Percentiles rank a stretch among this genome's conserved stretches.
Evolutionary conservation across 2,113 vertebrate species (phyloP).

Genomic region (Podarcis raffonei): DNA sequence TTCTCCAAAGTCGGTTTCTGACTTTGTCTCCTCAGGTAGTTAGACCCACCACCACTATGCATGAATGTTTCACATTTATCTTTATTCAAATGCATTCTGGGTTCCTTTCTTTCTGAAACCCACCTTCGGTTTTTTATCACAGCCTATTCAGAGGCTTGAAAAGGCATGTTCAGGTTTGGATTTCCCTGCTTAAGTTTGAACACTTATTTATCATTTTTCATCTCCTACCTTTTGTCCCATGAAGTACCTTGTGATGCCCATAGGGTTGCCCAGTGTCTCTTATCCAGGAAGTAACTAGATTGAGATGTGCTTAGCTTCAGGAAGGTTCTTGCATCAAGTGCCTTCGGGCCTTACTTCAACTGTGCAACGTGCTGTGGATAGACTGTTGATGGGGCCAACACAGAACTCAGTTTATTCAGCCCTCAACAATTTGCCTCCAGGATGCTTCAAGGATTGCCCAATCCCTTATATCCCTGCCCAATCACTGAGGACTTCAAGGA

Average conservation of each 20-base stretch:
- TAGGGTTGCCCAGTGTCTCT: neutral
- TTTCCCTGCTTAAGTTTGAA: neutral
- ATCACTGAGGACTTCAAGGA: too few relatives aligned
- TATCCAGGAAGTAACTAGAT: neutral
- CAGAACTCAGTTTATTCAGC: too few relatives aligned
- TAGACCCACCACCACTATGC: rapidly evolving
- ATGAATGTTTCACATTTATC: neutral
- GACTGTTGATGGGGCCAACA: too few relatives aligned
- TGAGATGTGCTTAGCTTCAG: neutral
- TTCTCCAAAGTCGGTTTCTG: slow-evolving; percentile 6
- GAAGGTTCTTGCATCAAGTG: neutral
- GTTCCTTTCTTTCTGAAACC: neutral
- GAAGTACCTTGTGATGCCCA: neutral
- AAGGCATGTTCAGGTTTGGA: neutral
- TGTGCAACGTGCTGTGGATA: too few relatives aligned
- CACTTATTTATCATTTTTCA: neutral
- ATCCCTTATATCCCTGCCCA: too few relatives aligned
- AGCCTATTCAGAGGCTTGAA: neutral
- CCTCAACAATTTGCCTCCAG: too few relatives aligned
- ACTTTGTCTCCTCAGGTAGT: neutral
- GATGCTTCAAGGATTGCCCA: too few relatives aligned
- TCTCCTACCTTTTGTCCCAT: neutral
- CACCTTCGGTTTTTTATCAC: neutral
- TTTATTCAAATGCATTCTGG: neutral
- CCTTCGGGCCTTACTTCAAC: neutral